Percentiles rank a stretch among this genome's conserved stretches.
phyloP scores from a whole-genome alignment of 2,797 vertebrate species.

The Crenuchus spilurus region DNA sequence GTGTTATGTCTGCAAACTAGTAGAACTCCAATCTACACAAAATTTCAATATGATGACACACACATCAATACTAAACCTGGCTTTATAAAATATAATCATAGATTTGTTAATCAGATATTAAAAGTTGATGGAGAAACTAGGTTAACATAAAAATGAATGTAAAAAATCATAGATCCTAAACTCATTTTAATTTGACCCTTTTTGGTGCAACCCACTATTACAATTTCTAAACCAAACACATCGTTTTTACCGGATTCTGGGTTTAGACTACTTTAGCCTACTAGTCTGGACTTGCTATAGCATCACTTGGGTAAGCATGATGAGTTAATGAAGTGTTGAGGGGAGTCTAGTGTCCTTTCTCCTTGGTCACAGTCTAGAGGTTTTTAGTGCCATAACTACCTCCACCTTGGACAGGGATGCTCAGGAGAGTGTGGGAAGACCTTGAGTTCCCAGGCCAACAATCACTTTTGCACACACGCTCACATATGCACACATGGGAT shows the following conservation, averaged over 20 bases:
- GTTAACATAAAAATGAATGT: too few species aligned
- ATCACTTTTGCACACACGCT: conserved; percentile 17
- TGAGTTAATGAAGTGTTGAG: conserved; percentile 55
- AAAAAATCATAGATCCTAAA: too few species aligned
- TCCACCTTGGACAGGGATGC: conserved; percentile 19
- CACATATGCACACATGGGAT: conserved; percentile 39
- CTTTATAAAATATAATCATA: too few species aligned
- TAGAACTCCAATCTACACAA: too few species aligned
- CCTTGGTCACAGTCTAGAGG: conserved; percentile 48
- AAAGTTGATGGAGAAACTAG: too few species aligned
- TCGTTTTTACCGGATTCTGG: neutral
- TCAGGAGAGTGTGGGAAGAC: conserved; percentile 51
- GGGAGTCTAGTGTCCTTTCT: conserved; percentile 33
- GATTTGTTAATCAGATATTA: too few species aligned
- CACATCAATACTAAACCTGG: too few species aligned
- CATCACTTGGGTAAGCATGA: conserved; percentile 30
- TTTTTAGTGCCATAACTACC: conserved; percentile 41
- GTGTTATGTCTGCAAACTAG: too few species aligned
- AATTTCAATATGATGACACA: too few species aligned
- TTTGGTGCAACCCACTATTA: too few species aligned
- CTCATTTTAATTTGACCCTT: too few species aligned
- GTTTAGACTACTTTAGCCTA: neutral
- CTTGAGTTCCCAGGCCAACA: conserved; percentile 37
- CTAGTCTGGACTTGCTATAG: neutral
- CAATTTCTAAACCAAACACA: too few species aligned